Conservation (phyloP, 30 jellyfish, hydroid and myxozoan genomes). For the Aurelia aurita region DNA sequence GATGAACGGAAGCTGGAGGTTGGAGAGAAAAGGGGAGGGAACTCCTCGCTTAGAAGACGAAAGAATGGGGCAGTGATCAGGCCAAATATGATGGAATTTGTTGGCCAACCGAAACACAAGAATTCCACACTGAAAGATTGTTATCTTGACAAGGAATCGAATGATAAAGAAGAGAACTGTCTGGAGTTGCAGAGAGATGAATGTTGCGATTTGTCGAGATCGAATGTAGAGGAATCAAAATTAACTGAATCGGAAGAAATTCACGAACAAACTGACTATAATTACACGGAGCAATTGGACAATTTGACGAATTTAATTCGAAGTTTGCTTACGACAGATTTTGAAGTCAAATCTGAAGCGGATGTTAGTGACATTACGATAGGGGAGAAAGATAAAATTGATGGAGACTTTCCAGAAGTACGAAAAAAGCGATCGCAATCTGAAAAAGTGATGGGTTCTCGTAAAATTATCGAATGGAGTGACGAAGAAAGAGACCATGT, state of each 20-base stretch:
- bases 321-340: conserved; percentile 13
- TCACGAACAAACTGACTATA: conserved; percentile 13
- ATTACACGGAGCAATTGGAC: conserved; percentile 17
- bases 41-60: conserved; percentile 51
- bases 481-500: conserved; percentile 58
- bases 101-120: conserved; percentile 65
- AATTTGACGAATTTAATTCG: conserved; percentile 25
- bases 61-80: conserved; percentile 61
- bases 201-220: not conserved
- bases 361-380: not conserved
- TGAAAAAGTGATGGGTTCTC: conserved; percentile 2
- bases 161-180: not conserved
- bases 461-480: conserved; percentile 29
- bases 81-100: conserved; percentile 67
- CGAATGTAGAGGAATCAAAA: not conserved
- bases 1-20: conserved; percentile 4
- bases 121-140: conserved; percentile 16
- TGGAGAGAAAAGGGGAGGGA: not conserved
- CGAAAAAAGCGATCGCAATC: conserved; percentile 43
- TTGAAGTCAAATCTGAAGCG: conserved; percentile 25
- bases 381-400: not conserved
- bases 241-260: not conserved
- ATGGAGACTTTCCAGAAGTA: conserved; percentile 2
- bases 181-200: not conserved
- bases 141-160: not conserved